Evolutionary conservation across 1,140 invertebrate genomes (phyloP).

Genomic region (Gonatopus flavifemur): DNA sequence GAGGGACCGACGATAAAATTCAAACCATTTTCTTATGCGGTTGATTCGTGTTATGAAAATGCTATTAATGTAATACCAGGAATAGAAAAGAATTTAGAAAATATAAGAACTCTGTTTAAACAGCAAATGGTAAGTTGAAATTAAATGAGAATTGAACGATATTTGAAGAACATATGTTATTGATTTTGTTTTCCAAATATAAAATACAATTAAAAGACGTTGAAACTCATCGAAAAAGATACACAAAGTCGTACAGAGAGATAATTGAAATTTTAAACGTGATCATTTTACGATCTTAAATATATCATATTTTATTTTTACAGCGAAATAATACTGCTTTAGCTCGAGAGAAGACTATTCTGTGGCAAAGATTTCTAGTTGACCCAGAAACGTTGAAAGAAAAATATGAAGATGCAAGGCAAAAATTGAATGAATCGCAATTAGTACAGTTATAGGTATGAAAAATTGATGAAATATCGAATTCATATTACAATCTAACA

Average conservation of each 20-base stretch:
- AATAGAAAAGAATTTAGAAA: conserved; percentile 15
- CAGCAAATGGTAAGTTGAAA: conserved; percentile 17
- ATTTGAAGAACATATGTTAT: not conserved
- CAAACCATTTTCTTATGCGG: conserved; percentile 15
- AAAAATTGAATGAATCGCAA: conserved; percentile 11
- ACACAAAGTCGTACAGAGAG: too few relatives aligned
- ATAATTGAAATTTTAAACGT: not conserved
- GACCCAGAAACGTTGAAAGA: conserved; percentile 39
- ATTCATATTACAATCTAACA: too few relatives aligned
- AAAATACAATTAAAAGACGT: too few relatives aligned
- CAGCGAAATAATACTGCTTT: conserved; percentile 38
- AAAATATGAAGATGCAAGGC: conserved; percentile 33
- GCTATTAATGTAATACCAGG: conserved; percentile 7
- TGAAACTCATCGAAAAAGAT: too few relatives aligned
- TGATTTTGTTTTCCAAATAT: too few relatives aligned
- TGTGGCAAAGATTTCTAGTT: conserved; percentile 40
- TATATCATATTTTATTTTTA: not conserved
- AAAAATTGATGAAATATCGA: too few relatives aligned
- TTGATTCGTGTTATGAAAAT: conserved; percentile 12
- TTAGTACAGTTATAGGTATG: too few relatives aligned
- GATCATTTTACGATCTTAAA: not conserved
- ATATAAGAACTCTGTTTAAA: conserved; percentile 22
- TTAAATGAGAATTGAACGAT: not conserved
- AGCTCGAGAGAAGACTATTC: conserved; percentile 40
- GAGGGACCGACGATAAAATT: conserved; percentile 8